Evolutionary conservation across 1,140 invertebrate species (phyloP), one percentile per base, ranked within the genome.

Genomic region (Zaprionus africanus): DNA sequence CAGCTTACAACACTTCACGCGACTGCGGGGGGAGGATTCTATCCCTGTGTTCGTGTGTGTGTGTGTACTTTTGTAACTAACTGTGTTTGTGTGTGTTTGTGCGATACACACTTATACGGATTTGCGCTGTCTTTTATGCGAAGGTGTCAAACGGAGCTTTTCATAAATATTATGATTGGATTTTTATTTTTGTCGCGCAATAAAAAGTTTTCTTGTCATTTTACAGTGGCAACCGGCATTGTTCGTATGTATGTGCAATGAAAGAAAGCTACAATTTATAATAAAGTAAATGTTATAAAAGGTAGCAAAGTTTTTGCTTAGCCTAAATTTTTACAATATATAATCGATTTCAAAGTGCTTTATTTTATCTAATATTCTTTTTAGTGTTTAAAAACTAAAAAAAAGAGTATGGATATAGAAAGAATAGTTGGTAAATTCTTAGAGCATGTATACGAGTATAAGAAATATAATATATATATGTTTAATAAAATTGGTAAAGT

Each of bases 1-100:
- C 85, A 68, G 85, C 85, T 90, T 90, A 90, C 85, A 90, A 74
- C 81, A 90, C 85, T 90, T 90, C 79, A 68, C 61, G 76, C 60
- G 51, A 76, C 65, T 62, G 57, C 51, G 57, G 46, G 54, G 34
- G 75, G 31, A 11, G 51, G 28, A 43, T 26, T 70, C 24, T 24
- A 11, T 34, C 15, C 15, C 13, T 7, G 31, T 49, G 15, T n/a
- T 12, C n/a, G 41, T 31, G 38, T 7, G 31, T 49, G 15, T n/a
- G 15, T n/a, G 41, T 31, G 38, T 12, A 15, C 53, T 56, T 13
- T 22, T 51, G 24, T 26, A 15, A n/a, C 53, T 4, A 38, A 34
- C 6, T 22, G 31, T 24, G 59, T 63, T 46, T 43, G 5, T 53
- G 58, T 41, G n/a, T 62, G 19, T 36, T 15, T 51, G 46, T 43